Evolutionary conservation across 2,888 invertebrate species (phyloP).

Genomic region (Arrhopalites spinosus): DNA sequence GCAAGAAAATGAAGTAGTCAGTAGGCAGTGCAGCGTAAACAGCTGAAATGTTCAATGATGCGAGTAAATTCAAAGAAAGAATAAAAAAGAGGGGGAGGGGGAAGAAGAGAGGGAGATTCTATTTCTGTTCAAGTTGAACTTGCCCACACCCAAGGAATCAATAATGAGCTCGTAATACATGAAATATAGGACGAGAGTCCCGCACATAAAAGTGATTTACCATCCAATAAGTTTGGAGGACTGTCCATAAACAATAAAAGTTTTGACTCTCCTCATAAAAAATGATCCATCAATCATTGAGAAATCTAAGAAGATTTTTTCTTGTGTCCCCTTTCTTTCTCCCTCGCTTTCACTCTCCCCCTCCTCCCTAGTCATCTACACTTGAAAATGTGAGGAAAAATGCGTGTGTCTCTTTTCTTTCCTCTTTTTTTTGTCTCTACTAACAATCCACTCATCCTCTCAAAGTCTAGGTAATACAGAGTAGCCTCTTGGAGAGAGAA

Average conservation of each 20-base stretch:
- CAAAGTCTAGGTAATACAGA: no score
- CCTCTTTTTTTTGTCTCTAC: background rate
- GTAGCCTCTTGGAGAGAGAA: background rate
- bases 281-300: constrained; percentile 40
- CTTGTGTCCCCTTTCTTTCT: background rate
- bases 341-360: background rate
- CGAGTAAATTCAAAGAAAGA: background rate
- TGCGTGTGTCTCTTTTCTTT: background rate
- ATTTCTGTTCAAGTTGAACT: background rate
- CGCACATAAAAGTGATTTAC: constrained; percentile 45
- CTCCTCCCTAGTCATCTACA: background rate
- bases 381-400: background rate
- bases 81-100: background rate
- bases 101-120: background rate
- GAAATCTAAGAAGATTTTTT: constrained; percentile 19
- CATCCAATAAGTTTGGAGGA: constrained; percentile 44
- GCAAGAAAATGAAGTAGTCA: no score
- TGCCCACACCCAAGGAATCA: constrained; percentile 29
- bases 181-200: constrained; percentile 17
- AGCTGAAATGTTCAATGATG: background rate
- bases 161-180: constrained; percentile 29
- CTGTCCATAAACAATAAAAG: constrained; percentile 44
- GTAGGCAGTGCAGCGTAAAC: background rate
- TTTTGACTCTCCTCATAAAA: constrained; percentile 40
- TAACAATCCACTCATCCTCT: background rate